Evolutionary conservation across 1,140 invertebrate genomes (phyloP).

Genomic region (Eueides isabella): DNA sequence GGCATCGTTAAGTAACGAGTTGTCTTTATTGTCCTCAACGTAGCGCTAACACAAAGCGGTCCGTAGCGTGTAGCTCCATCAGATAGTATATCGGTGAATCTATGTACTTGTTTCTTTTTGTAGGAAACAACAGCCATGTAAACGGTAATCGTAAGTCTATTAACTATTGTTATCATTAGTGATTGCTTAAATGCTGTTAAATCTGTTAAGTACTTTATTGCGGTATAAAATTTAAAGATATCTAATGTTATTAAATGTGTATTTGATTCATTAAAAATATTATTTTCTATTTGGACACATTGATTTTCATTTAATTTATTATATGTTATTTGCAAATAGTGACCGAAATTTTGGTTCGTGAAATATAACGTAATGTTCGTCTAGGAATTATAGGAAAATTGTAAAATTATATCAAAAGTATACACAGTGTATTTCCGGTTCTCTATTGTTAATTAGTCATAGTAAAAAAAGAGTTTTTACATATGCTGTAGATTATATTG

Average conservation of each 20-base stretch:
- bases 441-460: too few relatives aligned
- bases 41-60: constrained; percentile 20
- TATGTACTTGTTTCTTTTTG: constrained; percentile 2
- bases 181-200: neutral
- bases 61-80: constrained; percentile 11
- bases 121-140: neutral
- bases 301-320: too few relatives aligned
- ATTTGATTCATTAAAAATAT: neutral
- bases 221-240: neutral
- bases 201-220: neutral
- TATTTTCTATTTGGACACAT: too few relatives aligned
- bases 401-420: too few relatives aligned
- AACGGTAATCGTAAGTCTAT: neutral
- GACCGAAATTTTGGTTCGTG: too few relatives aligned
- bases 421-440: too few relatives aligned
- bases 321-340: too few relatives aligned
- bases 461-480: too few relatives aligned
- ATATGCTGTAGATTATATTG: too few relatives aligned
- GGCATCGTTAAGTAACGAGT: constrained; percentile 24
- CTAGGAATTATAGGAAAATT: too few relatives aligned
- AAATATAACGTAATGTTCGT: too few relatives aligned
- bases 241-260: neutral
- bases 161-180: neutral
- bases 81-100: constrained; percentile 16
- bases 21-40: constrained; percentile 8